These are phyloP conservation scores for Enteromius mattozi DNA, from an alignment of 2,797 vertebrate species.

Conservation along the genomic window DNA sequence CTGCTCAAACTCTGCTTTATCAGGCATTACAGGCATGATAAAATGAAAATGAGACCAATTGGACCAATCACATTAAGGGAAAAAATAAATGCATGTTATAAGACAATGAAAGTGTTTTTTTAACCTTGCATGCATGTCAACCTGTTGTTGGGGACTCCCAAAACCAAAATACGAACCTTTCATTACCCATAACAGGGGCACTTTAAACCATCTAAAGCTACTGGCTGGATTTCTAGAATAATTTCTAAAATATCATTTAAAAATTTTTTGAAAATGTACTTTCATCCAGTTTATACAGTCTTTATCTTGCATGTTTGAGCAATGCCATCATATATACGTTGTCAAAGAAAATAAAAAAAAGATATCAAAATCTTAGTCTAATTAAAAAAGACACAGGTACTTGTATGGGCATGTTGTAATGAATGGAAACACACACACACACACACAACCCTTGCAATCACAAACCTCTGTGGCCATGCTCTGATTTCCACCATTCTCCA, in stretches of 20 bases:
- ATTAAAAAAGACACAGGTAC: too few species aligned
- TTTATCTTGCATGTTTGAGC: neutral
- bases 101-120: too few species aligned
- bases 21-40: too few species aligned
- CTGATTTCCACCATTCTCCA: constrained; percentile 97
- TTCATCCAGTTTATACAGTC: neutral
- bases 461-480: constrained; percentile 95
- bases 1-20: too few species aligned
- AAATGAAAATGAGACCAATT: too few species aligned
- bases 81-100: too few species aligned
- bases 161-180: too few species aligned
- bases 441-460: neutral
- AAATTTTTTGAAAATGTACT: neutral
- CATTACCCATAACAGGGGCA: too few species aligned
- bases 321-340: neutral
- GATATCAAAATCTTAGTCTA: neutral
- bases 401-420: neutral
- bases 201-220: neutral
- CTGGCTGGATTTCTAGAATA: neutral
- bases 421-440: neutral
- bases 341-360: neutral
- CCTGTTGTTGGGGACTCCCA: too few species aligned
- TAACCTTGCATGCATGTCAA: too few species aligned
- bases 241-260: neutral
- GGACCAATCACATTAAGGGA: too few species aligned